Base-by-base conservation (phyloP, 1,140 invertebrate genomes). In the Drosophila mayri region DNA sequence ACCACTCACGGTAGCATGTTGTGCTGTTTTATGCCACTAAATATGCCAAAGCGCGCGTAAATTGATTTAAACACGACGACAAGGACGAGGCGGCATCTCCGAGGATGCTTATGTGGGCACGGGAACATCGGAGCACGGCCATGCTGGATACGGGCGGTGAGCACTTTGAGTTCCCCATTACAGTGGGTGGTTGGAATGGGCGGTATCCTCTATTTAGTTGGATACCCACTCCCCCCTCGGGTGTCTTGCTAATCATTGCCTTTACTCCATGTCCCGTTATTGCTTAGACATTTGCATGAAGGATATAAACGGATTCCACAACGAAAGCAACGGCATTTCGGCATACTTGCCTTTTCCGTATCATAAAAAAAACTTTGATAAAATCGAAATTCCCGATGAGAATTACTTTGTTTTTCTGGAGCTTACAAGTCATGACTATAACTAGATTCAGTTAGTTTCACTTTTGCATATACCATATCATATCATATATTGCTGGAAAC, bases 11-110 rank as follows among this genome's bases (percentile, higher is more conserved):
- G 52, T 50, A 63, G 62, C 63, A 41, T 77, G 74, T 76, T 77
- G 49, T 78, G 76, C 65, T 78, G 74, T 71, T 78, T 71, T 78
- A 78, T 71, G 76, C 84, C 84, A 74, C 76, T 77, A 87, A 87
- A 88, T 87, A 88, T 84, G 84, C 76, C 83, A 88, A 87, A 83
- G 84, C 80, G 84, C 72, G 84, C 76, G 83, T 79, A 88, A 87
- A 87, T 87, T 87, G 83, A 87, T 87, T 87, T 87, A 87, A 87
- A 84, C 84, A 70, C 80, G 84, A 52, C 83, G 78, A 70, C 83
- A 63, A 79, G 71, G 63, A 77, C 73, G 74, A 60, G 74, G 41
- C 52, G 35, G 32, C 22, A 14, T 37, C 58, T 61, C 18, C 47
- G 50, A 57, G 35, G 72, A 67, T 54, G 62, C 62, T 76, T 76